Evolutionary conservation across 2,113 vertebrate species (phyloP).

Genomic region (Trogon surrucura): DNA sequence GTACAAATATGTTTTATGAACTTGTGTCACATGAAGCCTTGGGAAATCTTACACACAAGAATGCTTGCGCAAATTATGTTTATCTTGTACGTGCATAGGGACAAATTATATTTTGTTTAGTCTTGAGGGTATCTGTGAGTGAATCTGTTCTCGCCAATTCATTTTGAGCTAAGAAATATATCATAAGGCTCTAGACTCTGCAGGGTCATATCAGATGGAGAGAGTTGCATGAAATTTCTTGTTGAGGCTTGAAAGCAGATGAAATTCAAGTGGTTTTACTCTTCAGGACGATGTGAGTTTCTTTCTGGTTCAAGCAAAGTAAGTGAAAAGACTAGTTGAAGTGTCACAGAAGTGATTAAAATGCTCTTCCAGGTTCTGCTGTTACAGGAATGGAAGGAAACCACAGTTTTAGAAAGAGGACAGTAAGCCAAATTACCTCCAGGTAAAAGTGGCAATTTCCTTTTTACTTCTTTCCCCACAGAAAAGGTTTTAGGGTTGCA

Average conservation of each 20-base stretch:
- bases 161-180: background rate
- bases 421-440: background rate
- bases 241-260: conserved; percentile 11
- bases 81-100: background rate
- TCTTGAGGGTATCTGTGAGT: background rate
- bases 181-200: background rate
- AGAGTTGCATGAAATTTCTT: background rate
- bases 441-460: background rate
- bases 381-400: background rate
- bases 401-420: background rate
- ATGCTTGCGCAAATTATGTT: conserved; percentile 4
- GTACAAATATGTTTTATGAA: background rate
- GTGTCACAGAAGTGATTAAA: background rate
- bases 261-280: background rate
- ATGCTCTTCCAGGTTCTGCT: background rate
- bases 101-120: background rate
- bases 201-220: background rate
- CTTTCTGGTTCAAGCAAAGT: background rate
- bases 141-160: background rate
- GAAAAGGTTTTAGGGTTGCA: accelerated
- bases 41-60: conserved; percentile 2
- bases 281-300: background rate
- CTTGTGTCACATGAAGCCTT: background rate
- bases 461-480: background rate
- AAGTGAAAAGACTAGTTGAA: background rate